A percentile compares a stretch with the other conserved stretches of the same genome.
phyloP scores from a whole-genome alignment of 2,113 vertebrate species.

The Scartelaos histophorus region DNA sequence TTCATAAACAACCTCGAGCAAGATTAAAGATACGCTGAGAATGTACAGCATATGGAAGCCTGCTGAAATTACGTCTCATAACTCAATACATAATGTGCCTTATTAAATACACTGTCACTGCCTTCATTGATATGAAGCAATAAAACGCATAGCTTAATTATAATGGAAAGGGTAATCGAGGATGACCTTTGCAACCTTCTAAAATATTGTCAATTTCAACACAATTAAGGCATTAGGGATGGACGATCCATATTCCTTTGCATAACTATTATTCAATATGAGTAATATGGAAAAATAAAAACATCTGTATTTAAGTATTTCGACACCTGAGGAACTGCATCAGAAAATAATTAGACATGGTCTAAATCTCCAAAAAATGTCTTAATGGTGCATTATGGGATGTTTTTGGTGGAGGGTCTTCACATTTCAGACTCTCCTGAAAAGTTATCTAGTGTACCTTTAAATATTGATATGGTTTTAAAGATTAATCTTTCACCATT shows the following conservation, averaged over 20 bases:
- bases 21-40: neutral
- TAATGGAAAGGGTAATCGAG: neutral
- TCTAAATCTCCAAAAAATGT: neutral
- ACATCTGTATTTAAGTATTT: neutral
- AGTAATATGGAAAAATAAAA: neutral
- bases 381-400: too few relatives aligned
- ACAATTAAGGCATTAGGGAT: neutral
- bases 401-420: too few relatives aligned
- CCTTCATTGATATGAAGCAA: neutral
- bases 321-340: neutral
- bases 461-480: neutral
- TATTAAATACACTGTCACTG: neutral
- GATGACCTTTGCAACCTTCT: neutral
- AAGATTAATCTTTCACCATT: neutral
- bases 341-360: neutral
- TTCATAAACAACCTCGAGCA: neutral
- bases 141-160: neutral
- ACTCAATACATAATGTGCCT: neutral
- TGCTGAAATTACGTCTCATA: neutral
- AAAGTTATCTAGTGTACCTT: too few relatives aligned
- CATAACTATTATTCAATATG: neutral
- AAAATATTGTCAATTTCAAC: neutral
- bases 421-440: too few relatives aligned
- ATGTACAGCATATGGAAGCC: neutral
- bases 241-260: neutral